phyloP scores from a whole-genome alignment of 92 coral and sea anemone species.

The Siderastrea siderea region DNA sequence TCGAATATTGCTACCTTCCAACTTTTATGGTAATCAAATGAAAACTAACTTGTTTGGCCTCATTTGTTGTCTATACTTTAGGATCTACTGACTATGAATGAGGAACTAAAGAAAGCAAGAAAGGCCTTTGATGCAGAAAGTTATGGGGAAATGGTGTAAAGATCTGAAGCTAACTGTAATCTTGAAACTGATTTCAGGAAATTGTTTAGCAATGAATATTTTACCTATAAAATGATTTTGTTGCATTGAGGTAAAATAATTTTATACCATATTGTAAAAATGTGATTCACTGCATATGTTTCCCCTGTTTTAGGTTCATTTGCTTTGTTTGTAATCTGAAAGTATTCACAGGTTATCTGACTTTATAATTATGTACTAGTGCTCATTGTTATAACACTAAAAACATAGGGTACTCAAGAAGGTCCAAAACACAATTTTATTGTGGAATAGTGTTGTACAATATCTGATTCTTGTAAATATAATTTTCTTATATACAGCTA shows the following conservation, averaged over 20 bases:
- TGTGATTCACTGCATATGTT: not conserved
- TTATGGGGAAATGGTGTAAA: slow-evolving; percentile 91
- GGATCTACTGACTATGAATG: slow-evolving; percentile 99
- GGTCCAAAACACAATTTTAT: slow-evolving; percentile 1
- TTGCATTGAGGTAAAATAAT: too few species aligned
- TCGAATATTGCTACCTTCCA: too few species aligned
- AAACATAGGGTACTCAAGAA: not conserved
- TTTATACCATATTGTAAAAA: not conserved
- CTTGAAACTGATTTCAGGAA: too few species aligned
- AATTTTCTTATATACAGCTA: not conserved
- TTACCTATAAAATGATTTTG: too few species aligned
- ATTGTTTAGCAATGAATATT: too few species aligned
- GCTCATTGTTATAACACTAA: too few species aligned
- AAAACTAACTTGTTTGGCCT: not conserved
- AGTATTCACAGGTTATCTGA: not conserved
- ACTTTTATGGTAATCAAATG: not conserved
- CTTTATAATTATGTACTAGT: not conserved
- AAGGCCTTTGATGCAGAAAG: slow-evolving; percentile 99
- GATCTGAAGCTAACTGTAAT: not conserved
- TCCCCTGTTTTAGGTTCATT: not conserved
- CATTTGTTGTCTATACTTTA: slow-evolving; percentile 6
- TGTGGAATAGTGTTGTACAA: not conserved
- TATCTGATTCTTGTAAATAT: not conserved
- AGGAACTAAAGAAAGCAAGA: slow-evolving; percentile 97
- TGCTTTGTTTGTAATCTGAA: not conserved